Evolutionary conservation across 2,888 invertebrate genomes (phyloP).

Genomic region (Synanthedon andrenaeformis): DNA sequence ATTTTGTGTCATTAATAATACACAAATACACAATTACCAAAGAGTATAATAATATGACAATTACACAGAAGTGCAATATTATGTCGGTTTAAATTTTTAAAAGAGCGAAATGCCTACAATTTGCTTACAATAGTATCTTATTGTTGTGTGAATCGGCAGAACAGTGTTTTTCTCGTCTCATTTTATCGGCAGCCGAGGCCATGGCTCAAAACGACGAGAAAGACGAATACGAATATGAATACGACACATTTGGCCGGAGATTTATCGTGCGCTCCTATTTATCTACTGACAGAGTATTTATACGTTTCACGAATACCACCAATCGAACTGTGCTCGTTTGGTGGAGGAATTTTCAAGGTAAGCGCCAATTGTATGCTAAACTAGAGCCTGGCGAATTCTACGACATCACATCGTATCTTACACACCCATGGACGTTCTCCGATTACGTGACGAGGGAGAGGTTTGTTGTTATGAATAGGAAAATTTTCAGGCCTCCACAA

Average conservation of each 20-base stretch:
- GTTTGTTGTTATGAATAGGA: slow-evolving; percentile 65
- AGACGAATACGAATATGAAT: slow-evolving; percentile 31
- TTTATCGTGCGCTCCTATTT: slow-evolving; percentile 39
- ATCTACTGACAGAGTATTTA: slow-evolving; percentile 28
- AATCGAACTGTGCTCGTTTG: slow-evolving; percentile 69
- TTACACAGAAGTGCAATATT: no score
- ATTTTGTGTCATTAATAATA: no score
- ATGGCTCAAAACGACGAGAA: slow-evolving; percentile 19
- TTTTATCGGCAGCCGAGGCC: no score
- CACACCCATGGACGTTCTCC: slow-evolving; percentile 88
- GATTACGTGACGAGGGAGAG: slow-evolving; percentile 77
- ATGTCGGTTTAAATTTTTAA: no score
- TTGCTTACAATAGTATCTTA: no score
- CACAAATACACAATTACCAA: no score
- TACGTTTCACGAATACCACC: slow-evolving; percentile 47
- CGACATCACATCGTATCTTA: slow-evolving; percentile 80
- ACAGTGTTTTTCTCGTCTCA: no score
- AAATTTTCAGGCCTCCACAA: slow-evolving; percentile 53
- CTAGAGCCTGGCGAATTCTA: slow-evolving; percentile 67
- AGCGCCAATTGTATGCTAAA: slow-evolving; percentile 69
- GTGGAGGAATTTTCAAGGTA: slow-evolving; percentile 84
- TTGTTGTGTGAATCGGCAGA: no score
- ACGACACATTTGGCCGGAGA: slow-evolving; percentile 36
- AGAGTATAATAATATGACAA: no score
- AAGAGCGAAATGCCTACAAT: no score